Evolutionary conservation across 2,888 invertebrate species (phyloP).

Genomic region (Copidosoma aretas): DNA sequence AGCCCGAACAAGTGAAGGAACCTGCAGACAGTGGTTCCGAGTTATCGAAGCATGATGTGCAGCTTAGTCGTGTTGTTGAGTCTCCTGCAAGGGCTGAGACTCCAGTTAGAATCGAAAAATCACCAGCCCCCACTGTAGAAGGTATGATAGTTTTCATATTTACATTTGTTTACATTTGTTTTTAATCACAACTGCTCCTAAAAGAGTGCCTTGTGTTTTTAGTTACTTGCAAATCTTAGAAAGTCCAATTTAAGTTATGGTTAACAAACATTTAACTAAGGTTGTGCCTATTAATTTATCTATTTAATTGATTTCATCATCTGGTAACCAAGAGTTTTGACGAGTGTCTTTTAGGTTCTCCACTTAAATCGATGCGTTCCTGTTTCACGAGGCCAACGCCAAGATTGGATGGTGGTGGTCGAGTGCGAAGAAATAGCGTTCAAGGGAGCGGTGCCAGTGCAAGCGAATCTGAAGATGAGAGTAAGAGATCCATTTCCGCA

Average conservation of each 20-base stretch:
- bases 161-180: too few relatives aligned
- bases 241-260: too few relatives aligned
- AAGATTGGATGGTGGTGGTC: conserved; percentile 65
- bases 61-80: background rate
- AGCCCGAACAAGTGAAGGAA: background rate
- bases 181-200: too few relatives aligned
- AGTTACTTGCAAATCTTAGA: background rate
- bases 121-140: conserved; percentile 11
- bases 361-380: conserved; percentile 62
- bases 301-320: background rate
- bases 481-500: conserved; percentile 48
- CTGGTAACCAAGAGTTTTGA: conserved; percentile 12
- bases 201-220: too few relatives aligned
- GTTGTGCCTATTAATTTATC: background rate
- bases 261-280: too few relatives aligned
- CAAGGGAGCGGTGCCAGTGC: conserved; percentile 63
- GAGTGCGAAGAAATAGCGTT: conserved; percentile 70
- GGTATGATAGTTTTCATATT: conserved; percentile 13
- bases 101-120: background rate
- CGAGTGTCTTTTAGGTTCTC: conserved; percentile 61
- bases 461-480: conserved; percentile 75
- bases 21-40: too few relatives aligned
- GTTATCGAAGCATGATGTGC: too few relatives aligned
- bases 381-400: conserved; percentile 74
- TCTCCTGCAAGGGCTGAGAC: background rate